phyloP scores from a whole-genome alignment of 1,140 invertebrate genomes.

The Teleopsis dalmanni region DNA sequence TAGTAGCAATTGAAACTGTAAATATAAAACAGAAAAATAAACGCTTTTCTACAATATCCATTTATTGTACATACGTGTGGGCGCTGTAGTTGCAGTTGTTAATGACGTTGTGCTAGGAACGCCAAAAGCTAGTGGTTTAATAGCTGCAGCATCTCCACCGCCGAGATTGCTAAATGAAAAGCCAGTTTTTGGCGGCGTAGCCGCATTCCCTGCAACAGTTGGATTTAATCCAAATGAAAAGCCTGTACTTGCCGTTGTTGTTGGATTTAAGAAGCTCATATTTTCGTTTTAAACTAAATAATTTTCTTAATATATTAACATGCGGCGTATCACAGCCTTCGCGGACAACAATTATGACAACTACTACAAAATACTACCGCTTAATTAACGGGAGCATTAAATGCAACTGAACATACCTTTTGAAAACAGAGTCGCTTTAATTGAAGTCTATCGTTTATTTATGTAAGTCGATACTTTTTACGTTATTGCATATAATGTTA shows the following conservation, averaged over 20 bases:
- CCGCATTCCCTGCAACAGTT: neutral
- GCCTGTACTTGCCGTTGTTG: slow-evolving; percentile 3
- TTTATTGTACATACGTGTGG: too few species aligned
- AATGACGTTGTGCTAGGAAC: slow-evolving; percentile 24
- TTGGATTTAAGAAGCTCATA: slow-evolving; percentile 3
- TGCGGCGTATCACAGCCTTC: neutral
- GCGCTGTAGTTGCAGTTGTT: slow-evolving; percentile 19
- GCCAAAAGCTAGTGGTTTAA: slow-evolving; percentile 31
- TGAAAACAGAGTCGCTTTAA: too few species aligned
- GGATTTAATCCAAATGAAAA: slow-evolving; percentile 6
- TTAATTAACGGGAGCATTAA: too few species aligned
- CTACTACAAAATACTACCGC: too few species aligned
- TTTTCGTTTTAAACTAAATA: neutral
- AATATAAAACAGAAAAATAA: too few species aligned
- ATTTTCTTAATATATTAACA: neutral
- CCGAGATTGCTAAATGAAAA: slow-evolving; percentile 8
- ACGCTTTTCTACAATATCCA: too few species aligned
- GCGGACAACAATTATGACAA: too few species aligned
- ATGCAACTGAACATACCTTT: too few species aligned
- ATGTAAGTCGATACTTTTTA: too few species aligned
- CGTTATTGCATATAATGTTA: too few species aligned
- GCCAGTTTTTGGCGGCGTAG: neutral
- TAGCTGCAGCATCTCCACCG: slow-evolving; percentile 13
- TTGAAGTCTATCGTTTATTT: too few species aligned
- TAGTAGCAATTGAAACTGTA: too few species aligned